phyloP scores from a whole-genome alignment of 1,140 invertebrate species.

The Drosophila auraria region DNA sequence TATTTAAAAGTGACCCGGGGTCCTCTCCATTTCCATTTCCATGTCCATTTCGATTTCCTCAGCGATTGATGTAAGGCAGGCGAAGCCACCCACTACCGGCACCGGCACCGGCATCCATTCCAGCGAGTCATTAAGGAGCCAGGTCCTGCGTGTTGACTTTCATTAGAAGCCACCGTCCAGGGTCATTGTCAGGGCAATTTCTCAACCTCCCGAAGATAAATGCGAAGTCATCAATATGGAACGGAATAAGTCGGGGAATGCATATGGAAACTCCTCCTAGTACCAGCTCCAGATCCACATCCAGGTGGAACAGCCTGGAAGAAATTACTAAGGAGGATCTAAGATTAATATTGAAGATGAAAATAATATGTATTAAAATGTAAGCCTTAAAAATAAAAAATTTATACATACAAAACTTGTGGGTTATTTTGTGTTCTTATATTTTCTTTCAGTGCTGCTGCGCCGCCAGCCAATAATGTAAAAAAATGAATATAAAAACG shows the following conservation, averaged over 20 bases:
- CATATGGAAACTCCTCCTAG: conserved; percentile 8
- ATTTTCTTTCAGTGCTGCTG: conserved; percentile 15
- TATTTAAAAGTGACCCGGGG: conserved; percentile 33
- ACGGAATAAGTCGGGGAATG: conserved; percentile 12
- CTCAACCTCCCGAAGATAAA: conserved; percentile 54
- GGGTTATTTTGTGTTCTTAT: too few relatives aligned
- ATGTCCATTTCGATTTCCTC: conserved; percentile 8
- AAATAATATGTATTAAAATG: neutral
- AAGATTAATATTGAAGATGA: neutral
- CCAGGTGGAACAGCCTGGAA: conserved; percentile 18
- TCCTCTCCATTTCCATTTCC: neutral
- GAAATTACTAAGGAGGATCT: neutral
- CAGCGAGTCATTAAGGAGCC: conserved; percentile 21
- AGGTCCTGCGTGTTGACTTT: conserved; percentile 63
- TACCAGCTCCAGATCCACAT: neutral
- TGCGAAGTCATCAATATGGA: conserved; percentile 58
- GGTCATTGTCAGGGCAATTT: conserved; percentile 46
- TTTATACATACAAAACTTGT: neutral
- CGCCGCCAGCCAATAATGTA: conserved; percentile 16
- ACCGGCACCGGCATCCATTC: conserved; percentile 9
- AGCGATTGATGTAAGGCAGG: conserved; percentile 29
- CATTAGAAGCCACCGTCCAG: conserved; percentile 43
- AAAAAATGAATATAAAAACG: conserved; percentile 35
- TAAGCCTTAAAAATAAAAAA: too few relatives aligned
- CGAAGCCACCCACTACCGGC: conserved; percentile 14